These are phyloP conservation scores for Drosophila glabriapex DNA, from an alignment of 2,888 invertebrate genomes.

Conservation along the genomic window DNA sequence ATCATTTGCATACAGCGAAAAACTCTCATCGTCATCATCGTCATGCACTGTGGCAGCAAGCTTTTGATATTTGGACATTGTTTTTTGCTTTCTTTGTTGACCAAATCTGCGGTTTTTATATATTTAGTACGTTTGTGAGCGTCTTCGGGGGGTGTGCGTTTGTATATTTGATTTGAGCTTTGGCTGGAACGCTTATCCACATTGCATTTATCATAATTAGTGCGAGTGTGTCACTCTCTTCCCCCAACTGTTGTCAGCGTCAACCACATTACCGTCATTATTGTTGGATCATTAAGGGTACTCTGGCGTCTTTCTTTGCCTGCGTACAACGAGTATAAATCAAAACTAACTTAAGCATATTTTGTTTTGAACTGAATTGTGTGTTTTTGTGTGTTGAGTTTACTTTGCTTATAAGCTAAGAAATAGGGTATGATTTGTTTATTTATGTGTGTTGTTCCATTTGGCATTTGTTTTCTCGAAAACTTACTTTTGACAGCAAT, in stretches of 20 bases:
- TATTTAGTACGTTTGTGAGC: not conserved
- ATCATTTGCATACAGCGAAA: constrained; percentile 57
- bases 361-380: not conserved
- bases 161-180: constrained; percentile 32
- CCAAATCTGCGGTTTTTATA: constrained; percentile 7
- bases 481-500: not conserved
- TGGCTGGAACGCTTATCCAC: constrained; percentile 37
- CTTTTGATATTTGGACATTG: constrained; percentile 79
- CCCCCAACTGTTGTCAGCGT: constrained; percentile 36
- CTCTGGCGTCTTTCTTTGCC: constrained; percentile 8
- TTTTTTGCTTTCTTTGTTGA: constrained; percentile 28
- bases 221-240: constrained; percentile 22
- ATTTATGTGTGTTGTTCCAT: not conserved
- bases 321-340: constrained; percentile 3
- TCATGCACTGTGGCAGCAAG: constrained; percentile 60
- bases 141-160: constrained; percentile 5
- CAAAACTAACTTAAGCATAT: constrained; percentile 2
- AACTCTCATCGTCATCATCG: constrained; percentile 66
- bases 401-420: constrained; percentile 24
- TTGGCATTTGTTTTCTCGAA: not conserved
- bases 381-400: constrained; percentile 16
- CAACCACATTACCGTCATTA: constrained; percentile 23
- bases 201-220: constrained; percentile 72
- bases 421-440: constrained; percentile 8
- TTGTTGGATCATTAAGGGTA: constrained; percentile 13